Evolutionary conservation across 2,113 vertebrate species (phyloP).

Genomic region (Rynchops niger): DNA sequence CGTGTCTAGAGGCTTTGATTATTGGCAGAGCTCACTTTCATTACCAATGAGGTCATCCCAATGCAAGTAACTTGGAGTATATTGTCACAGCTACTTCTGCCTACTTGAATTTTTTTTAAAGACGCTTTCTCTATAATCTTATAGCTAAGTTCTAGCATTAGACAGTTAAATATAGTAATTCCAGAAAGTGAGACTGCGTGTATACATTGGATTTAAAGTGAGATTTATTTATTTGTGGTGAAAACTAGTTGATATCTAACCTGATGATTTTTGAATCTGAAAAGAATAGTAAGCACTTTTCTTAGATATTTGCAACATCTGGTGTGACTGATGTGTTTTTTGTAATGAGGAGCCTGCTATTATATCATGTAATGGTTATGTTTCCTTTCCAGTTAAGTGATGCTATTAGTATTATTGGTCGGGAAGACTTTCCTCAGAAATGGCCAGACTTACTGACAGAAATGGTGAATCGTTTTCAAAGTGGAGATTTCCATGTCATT

Average conservation of each 20-base stretch:
- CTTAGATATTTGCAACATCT: neutral
- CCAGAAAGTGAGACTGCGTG: neutral
- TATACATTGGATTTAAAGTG: neutral
- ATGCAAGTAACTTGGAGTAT: neutral
- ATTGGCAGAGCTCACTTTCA: neutral
- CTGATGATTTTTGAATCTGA: neutral
- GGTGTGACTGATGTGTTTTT: neutral
- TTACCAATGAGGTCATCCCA: neutral
- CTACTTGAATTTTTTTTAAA: neutral
- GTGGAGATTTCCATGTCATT: slow-evolving; percentile 97
- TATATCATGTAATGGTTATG: fast-evolving
- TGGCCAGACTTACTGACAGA: slow-evolving; percentile 96
- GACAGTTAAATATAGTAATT: neutral
- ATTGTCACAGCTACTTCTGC: neutral
- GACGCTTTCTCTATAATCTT: neutral
- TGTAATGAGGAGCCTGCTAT: neutral
- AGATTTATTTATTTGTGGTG: neutral
- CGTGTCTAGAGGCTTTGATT: neutral
- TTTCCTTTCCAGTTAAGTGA: slow-evolving; percentile 86
- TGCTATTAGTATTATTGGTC: slow-evolving; percentile 96
- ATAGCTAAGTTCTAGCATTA: neutral
- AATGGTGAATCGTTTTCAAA: slow-evolving; percentile 96
- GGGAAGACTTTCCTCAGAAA: slow-evolving; percentile 97
- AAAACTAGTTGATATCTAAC: neutral
- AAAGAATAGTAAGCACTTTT: neutral